Base-by-base conservation (phyloP, 2,113 vertebrate species). In the Scortum barcoo region DNA sequence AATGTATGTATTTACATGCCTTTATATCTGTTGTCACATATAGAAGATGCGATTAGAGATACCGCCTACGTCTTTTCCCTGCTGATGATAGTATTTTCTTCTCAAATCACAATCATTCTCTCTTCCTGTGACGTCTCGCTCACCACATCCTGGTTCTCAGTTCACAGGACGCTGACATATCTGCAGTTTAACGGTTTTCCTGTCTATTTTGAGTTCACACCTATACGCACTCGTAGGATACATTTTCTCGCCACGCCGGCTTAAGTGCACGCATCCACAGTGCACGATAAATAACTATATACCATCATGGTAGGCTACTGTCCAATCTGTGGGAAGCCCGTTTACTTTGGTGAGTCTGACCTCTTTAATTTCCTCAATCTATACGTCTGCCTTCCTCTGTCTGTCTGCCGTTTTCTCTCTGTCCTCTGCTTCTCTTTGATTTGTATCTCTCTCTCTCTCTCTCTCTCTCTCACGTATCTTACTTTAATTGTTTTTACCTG, bases 261-360 rank as follows among this genome's bases (percentile, higher is more conserved):
- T 36, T 48, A 11, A 73, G 53, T 61, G 62, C 56, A 70, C 20
- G 63, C 76, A 40, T 51, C 79, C 44, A 78, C 68, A 50, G 56
- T 78, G 67, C 38, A 50, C 17, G 57, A 80, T 80, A 76, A 90
- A 87, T 85, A 89, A 83, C 58, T 82, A 44, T 60, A 72, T 68
- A 67, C 24, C 70, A 93, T 89, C 84, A 96, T 96, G 95, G 95
- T 96, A 87, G 93, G 93, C 80, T 96, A 95, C 90, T 96, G 96
- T 90, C 96, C 95, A 66, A 94, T 96, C 79, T 96, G 95, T 84
- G 94, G 94, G 83, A 96, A 96, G 84, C 96, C 95, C 14, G 95
- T 97, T 93, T 96, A 96, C 93, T 96, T 96, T 89, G 96, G 95
- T 96, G 86, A 95, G 95, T 95, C 20, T 67, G 57, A 88, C 44